Evolutionary conservation across 2,797 vertebrate genomes (phyloP), one percentile per base, ranked within the genome.

Genomic region (Cheirogaleus major): DNA sequence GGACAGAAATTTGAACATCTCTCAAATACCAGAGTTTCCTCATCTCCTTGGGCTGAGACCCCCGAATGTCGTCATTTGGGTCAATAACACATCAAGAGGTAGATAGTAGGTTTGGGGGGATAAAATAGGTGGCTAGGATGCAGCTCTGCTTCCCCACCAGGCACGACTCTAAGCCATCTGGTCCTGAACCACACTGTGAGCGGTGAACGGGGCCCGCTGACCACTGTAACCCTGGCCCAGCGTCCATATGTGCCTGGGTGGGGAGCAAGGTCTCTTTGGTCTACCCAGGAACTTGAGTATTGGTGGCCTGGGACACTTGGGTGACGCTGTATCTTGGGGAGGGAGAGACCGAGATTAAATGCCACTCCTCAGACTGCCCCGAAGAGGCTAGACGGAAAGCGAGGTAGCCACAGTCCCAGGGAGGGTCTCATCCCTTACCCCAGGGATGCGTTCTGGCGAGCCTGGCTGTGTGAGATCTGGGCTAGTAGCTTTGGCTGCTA

Each of bases 401-500:
- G 11, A 82, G 59, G 30, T 63, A 63, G 57, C 80, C 11, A 17
- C 80, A n/a, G 80, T 23, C 35, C 59, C 45, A 25, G n/a, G 27
- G n/a, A n/a, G 59, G 50, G 41, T 82, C 35, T 23, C 12, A 5
- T 20, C 25, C 35, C 57, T 48, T 7, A 59, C 18, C 43, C 45
- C 35, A 4, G 11, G 14, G 65, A 79, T 38, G 32, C 38, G 3
- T 50, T 79, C 67, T 2, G 43, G 43, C 5, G 41, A 63, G 75
- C 65, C 87, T 43, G 92, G 85, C 83, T 75, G 84, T 35, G n/a
- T 20, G 63, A 63, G 78, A 94, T 83, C 79, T 75, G 48, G 78
- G 89, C 69, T 81, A 67, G 57, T 27, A 38, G 88, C 89, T 95
- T 65, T 63, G 85, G 85, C 94, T 22, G 91, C 52, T 25, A 55